Conservation (phyloP, 2,113 vertebrate genomes). For the Protobothrops mucrosquamatus region DNA sequence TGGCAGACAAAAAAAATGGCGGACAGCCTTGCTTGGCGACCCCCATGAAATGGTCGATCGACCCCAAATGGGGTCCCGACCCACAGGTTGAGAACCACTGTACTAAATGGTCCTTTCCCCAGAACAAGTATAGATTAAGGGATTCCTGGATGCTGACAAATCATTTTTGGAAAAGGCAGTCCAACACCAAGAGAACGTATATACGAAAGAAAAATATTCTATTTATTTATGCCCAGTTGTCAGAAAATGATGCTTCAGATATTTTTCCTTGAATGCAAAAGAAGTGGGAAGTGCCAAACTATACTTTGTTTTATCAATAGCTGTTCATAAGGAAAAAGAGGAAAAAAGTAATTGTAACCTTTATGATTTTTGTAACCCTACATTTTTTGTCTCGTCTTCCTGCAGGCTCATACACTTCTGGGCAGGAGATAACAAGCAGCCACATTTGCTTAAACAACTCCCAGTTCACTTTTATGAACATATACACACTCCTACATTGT, state of each 20-base stretch:
- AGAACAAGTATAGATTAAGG: not conserved
- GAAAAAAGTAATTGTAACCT: not conserved
- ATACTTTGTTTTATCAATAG: not conserved
- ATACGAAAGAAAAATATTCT: not conserved
- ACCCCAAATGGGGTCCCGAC: too few species aligned
- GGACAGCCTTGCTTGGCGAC: too few species aligned
- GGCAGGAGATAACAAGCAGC: not conserved
- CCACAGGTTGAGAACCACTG: too few species aligned
- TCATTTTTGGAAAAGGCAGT: not conserved
- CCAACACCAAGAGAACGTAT: not conserved
- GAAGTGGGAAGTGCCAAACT: not conserved
- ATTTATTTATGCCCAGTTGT: not conserved
- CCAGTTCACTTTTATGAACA: not conserved
- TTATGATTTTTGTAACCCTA: not conserved
- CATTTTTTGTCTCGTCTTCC: not conserved
- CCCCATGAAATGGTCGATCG: too few species aligned
- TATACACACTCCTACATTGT: not conserved
- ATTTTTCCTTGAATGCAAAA: not conserved
- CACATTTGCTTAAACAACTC: not conserved
- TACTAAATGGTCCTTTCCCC: not conserved
- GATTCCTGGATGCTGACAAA: not conserved
- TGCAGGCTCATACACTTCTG: not conserved
- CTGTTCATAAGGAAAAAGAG: not conserved
- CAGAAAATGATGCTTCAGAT: not conserved
- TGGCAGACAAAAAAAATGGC: too few species aligned